Evolutionary conservation across 2,113 vertebrate species (phyloP).

Genomic region (Mystacornis crossleyi): DNA sequence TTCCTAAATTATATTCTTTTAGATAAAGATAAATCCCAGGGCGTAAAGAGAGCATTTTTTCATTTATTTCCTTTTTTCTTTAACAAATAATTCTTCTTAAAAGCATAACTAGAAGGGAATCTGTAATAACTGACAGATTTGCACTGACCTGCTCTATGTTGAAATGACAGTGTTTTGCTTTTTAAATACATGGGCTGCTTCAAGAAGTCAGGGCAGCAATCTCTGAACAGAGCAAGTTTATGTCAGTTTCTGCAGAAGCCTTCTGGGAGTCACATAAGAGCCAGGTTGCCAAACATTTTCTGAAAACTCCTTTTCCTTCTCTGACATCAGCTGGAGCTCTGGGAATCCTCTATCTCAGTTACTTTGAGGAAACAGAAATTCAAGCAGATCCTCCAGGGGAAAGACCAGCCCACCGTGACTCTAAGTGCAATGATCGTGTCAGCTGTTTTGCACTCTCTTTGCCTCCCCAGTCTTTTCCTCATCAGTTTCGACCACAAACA

Average conservation of each 20-base stretch:
- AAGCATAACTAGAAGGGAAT: not conserved
- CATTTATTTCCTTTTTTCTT: not conserved
- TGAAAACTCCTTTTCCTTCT: not conserved
- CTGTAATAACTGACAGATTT: not conserved
- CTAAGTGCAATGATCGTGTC: accelerated
- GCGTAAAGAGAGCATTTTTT: not conserved
- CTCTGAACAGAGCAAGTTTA: not conserved
- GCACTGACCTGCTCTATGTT: not conserved
- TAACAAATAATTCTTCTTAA: not conserved
- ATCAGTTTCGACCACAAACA: not conserved
- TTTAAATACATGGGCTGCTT: not conserved
- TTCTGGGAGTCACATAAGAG: not conserved
- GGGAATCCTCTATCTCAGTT: not conserved
- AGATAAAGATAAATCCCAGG: not conserved
- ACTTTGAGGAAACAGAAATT: not conserved
- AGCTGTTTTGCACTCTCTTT: not conserved
- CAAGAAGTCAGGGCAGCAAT: not conserved
- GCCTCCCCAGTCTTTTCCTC: not conserved
- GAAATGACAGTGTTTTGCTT: not conserved
- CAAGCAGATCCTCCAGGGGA: not conserved
- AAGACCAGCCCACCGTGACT: not conserved
- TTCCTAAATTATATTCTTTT: not conserved
- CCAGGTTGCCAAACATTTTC: not conserved
- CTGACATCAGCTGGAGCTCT: not conserved
- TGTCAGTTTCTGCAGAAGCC: not conserved